Evolutionary conservation across 2,797 vertebrate species (phyloP).

Genomic region (Hafferia zeledoni): DNA sequence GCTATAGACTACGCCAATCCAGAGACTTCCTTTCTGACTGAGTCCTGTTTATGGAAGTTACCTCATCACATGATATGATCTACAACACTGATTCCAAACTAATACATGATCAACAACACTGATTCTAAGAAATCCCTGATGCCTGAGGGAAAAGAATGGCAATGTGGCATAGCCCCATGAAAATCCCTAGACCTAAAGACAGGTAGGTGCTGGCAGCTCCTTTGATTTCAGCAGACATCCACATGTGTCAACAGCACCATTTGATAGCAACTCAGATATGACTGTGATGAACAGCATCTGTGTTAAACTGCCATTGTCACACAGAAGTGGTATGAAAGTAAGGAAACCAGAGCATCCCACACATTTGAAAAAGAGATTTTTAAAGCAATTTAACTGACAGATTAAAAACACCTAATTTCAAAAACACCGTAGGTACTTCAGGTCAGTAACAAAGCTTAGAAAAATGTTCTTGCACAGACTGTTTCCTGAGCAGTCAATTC

Average conservation of each 20-base stretch:
- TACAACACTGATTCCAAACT: background rate
- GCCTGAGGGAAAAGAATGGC: background rate
- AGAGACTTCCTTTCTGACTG: background rate
- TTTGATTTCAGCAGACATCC: background rate
- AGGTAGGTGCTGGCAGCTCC: background rate
- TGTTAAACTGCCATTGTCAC: background rate
- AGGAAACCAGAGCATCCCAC: background rate
- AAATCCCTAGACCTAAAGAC: background rate
- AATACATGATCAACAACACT: accelerated
- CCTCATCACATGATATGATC: background rate
- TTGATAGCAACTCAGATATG: background rate
- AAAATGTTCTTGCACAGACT: background rate
- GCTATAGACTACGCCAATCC: background rate
- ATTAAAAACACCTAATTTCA: background rate
- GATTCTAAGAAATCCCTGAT: background rate
- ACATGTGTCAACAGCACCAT: accelerated
- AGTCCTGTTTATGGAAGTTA: background rate
- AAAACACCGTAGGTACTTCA: background rate
- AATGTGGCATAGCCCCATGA: accelerated
- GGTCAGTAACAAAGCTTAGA: background rate
- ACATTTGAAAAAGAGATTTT: background rate
- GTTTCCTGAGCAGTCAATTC: background rate
- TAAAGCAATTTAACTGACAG: background rate
- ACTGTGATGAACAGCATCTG: background rate
- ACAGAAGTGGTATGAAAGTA: background rate